Evolutionary conservation across 2,888 invertebrate genomes (phyloP).

Genomic region (Leptopilina myrica): DNA sequence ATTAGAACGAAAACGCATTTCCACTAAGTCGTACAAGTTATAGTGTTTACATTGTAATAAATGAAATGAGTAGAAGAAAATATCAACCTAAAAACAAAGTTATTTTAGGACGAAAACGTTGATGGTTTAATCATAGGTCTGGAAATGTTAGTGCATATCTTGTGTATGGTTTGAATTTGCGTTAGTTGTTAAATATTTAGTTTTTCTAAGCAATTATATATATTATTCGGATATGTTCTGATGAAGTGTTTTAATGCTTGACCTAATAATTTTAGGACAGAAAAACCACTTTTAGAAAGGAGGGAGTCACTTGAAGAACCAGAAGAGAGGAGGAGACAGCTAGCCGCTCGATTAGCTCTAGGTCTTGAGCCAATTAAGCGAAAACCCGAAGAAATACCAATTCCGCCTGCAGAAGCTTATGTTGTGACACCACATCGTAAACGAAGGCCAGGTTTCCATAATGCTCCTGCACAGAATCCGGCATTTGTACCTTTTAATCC

Average conservation of each 20-base stretch:
- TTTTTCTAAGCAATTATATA: no score
- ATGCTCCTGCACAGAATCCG: conserved; percentile 91
- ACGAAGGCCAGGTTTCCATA: conserved; percentile 91
- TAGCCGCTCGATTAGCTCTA: conserved; percentile 77
- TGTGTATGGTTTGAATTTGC: no score
- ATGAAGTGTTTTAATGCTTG: background rate
- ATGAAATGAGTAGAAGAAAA: no score
- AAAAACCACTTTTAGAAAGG: conserved; percentile 71
- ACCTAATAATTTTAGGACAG: conserved; percentile 61
- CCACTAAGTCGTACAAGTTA: no score
- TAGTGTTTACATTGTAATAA: no score
- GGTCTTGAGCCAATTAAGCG: conserved; percentile 83
- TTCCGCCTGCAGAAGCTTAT: conserved; percentile 87
- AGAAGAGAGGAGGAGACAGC: conserved; percentile 72
- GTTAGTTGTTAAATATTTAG: no score
- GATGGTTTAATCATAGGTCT: no score
- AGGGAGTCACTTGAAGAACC: conserved; percentile 73
- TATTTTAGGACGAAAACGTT: no score
- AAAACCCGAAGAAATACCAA: conserved; percentile 83
- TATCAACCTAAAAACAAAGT: no score
- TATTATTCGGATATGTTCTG: background rate
- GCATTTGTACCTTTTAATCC: conserved; percentile 88
- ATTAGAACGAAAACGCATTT: no score
- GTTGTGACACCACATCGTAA: conserved; percentile 93
- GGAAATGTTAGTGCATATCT: no score